Base-by-base conservation (phyloP, 1,140 invertebrate species). In the Zelostemma sp. region DNA sequence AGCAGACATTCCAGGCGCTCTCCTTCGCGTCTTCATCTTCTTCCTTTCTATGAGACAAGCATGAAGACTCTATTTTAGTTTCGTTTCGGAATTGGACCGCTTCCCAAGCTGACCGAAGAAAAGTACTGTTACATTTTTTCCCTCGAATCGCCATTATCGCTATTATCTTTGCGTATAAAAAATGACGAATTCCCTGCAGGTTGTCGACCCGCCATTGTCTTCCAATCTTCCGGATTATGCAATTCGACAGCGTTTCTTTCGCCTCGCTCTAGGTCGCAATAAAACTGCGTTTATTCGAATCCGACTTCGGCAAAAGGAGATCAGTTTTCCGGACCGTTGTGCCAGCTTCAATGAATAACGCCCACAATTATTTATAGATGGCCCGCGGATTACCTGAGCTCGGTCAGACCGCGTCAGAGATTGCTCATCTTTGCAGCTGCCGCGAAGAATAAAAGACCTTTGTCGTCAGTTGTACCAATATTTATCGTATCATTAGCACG, bases 291-390 rank as follows among this genome's bases (percentile, higher is more conserved):
- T 31, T n/a, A n/a, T n/a, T n/a, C n/a, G n/a, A n/a, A n/a, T n/a
- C n/a, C n/a, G n/a, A n/a, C n/a, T 25, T 25, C 21, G 21, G 21
- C 3, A 25, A 25, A 25, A 25, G 8, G 8, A 55, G 63, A 56
- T 66, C 50, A 66, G 43, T 56, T 67, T 67, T 67, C 57, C 50
- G 55, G 49, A 35, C 28, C 35, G 35, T 31, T 38, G 35, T n/a
- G 12, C 35, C 9, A n/a, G 9, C 2, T 5, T 64, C 33, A 63
- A 63, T 56, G 47, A 63, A 31, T 40, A 38, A 18, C 17, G 46
- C 19, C 38, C 53, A 50, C 56, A 56, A 63, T 54, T 63, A 63
- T 62, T 62, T 62, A 62, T 62, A 50, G 49, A 5, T 33, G 35
- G 17, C 40, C 41, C 47, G 9, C 17, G 31, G 40, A 21, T 43